Base-by-base conservation (phyloP, 2,797 vertebrate genomes). In the Triplophysa yarkandensis region DNA sequence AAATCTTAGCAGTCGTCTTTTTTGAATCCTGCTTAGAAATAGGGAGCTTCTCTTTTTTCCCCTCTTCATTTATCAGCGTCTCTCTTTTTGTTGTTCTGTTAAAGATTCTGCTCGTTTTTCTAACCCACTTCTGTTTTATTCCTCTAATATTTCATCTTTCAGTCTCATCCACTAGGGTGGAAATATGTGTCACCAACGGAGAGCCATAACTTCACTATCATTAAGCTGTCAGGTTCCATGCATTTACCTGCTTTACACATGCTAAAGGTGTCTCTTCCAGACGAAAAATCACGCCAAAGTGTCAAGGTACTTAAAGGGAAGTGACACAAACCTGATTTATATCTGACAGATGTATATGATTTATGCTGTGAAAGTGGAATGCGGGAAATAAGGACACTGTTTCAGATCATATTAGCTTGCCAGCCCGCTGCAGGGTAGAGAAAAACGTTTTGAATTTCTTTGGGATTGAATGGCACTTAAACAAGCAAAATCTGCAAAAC, bases 201-300 rank as follows among this genome's bases (percentile, higher is more conserved):
- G 6, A n/a, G 36, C 21, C 68, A 71, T 75, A 79, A 46, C 57
- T 76, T 76, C 54, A 41, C 67, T 19, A 36, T 71, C 55, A 36
- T 80, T 76, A 72, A 80, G 57, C 63, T 80, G 78, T 76, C 68
- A 80, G 46, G 27, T 19, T 13, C 46, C 46, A 66, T 62, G 73
- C 64, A 46, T 32, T 63, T 39, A 68, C 73, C 60, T 55, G 30
- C 57, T 72, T 76, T 58, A 68, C 52, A 58, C 62, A 62, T 48
- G 68, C 25, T 76, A 76, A 80, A 71, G 63, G 64, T 68, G 62
- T 67, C 68, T 71, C 17, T 32, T 69, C n/a, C 36, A 52, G 77
- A 61, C 67, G 65, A 68, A 58, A 75, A 21, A 14, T 4, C 14
- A 68, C 23, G 23, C n/a, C 48, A 48, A 62, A 36, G 27, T 60